Conservation (phyloP, 2,888 invertebrate genomes). For the Sabellastarte sp. region DNA sequence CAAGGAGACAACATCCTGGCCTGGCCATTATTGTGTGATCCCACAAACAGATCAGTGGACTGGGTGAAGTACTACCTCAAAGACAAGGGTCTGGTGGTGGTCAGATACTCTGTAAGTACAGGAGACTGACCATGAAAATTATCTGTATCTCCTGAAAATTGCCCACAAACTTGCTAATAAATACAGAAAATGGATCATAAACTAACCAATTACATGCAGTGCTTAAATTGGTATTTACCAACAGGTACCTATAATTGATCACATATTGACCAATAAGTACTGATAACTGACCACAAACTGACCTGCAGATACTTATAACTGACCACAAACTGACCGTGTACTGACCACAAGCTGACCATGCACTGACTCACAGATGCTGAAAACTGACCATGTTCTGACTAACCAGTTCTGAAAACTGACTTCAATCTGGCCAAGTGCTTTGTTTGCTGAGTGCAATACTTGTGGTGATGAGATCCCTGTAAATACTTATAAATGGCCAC, state of each 20-base stretch:
- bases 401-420: no score
- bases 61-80: conserved; percentile 48
- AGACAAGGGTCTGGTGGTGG: conserved; percentile 42
- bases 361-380: not conserved
- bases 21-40: conserved; percentile 59
- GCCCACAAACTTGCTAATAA: no score
- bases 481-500: no score
- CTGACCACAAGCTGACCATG: not conserved
- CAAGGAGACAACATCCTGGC: conserved; percentile 51
- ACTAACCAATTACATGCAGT: no score
- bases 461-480: no score
- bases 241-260: not conserved
- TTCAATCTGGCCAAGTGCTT: no score
- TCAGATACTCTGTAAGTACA: conserved; percentile 51
- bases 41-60: conserved; percentile 48
- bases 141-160: no score
- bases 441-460: no score
- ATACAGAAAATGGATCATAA: no score
- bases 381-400: no score
- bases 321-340: not conserved
- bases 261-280: not conserved
- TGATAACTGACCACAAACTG: not conserved
- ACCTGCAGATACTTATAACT: not conserved
- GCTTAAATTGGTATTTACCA: no score
- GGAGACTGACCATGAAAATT: no score